A percentile compares a stretch with the other conserved stretches of the same genome.
These are phyloP conservation scores for Sminthurides bifidus DNA, from an alignment of 1,140 invertebrate species.

Conservation along the genomic window DNA sequence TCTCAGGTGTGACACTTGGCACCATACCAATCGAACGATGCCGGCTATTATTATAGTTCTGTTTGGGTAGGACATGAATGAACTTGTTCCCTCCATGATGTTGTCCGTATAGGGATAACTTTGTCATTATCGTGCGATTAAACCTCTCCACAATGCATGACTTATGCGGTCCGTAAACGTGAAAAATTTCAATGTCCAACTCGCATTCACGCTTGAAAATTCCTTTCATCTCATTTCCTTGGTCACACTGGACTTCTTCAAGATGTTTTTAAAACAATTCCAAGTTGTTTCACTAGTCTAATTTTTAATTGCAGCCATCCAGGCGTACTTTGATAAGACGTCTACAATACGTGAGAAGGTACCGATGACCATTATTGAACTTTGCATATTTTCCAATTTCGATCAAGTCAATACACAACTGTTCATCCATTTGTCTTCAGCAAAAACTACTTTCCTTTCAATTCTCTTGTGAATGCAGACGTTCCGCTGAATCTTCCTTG, in stretches of 20 bases:
- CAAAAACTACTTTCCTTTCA: background rate
- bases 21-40: background rate
- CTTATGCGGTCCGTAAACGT: background rate
- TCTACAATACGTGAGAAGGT: conserved; percentile 7
- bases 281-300: background rate
- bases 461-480: background rate
- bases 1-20: conserved; percentile 3
- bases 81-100: background rate
- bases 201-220: background rate
- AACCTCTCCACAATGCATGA: background rate
- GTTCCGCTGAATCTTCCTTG: background rate
- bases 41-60: background rate
- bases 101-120: background rate
- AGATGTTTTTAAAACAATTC: conserved; percentile 8
- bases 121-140: background rate
- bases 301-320: background rate
- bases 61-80: background rate
- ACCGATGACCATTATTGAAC: background rate
- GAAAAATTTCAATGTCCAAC: background rate
- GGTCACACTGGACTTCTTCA: conserved; percentile 2
- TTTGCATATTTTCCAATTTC: background rate
- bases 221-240: background rate
- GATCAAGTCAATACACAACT: conserved; percentile 6
- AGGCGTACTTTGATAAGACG: conserved; percentile 2
- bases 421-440: background rate